Base-by-base conservation (phyloP, 2,113 vertebrate species). In the Python bivittatus region DNA sequence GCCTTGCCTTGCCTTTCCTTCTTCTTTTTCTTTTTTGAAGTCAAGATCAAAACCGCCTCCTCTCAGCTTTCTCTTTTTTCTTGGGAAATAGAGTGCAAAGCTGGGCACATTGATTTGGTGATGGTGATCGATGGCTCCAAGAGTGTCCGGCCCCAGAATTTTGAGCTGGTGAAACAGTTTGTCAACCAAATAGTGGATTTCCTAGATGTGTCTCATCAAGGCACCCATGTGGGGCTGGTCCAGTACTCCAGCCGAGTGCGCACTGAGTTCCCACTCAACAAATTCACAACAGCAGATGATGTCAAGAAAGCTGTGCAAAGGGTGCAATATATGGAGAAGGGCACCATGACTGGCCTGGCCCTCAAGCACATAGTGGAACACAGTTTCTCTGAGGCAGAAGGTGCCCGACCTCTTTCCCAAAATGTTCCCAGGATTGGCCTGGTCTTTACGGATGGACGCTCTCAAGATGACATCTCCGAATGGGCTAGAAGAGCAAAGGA, bases 321-420 rank as follows among this genome's bases (percentile, higher is more conserved):
- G 4, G 97, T 99, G 83, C 97, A 99, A 17, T 99, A 99, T 97
- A 99, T 99, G 99, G 99, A 99, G 97, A 99, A 99, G n/a, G 99
- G 99, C 0, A 99, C 99, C 38, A 99, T 99, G 99, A 99, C 99
- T 0, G 99, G 99, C 4, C 97, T 99, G 94, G 98, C 99, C 1
- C 98, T 99, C 87, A 99, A 98, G 57, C 99, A 99, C 97, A 98
- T 99, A 99, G 96, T 99, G 96, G 98, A 99, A 95, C 98, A 99
- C 97, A 99, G 99, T 94, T 99, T 99, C 97, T 98, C 98, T 0
- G 98, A 99, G 97, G 0, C 95, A 93, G 98, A 99, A 95, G 97
- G 99, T 17, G 96, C 98, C 93, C 97, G 99, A 79, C 94, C 98
- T 29, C 42, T 96, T 57, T 95, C 96, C 83, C 97, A 97, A 68